Percentiles rank a stretch among this genome's conserved stretches.
Evolutionary conservation across 2,888 invertebrate genomes (phyloP).

Genomic region (Pelosia muscerda): DNA sequence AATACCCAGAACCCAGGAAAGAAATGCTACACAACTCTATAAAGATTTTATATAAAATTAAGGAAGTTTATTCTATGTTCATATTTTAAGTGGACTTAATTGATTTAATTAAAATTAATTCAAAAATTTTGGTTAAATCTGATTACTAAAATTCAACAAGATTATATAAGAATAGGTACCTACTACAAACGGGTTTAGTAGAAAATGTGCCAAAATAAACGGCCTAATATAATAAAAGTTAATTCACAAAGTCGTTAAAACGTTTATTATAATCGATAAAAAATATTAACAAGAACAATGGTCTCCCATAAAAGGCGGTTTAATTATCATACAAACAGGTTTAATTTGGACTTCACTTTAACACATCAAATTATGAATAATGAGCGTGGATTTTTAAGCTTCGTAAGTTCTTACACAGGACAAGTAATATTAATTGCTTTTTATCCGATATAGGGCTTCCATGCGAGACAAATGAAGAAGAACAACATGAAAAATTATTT

Average conservation of each 20-base stretch:
- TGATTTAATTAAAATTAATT: background rate
- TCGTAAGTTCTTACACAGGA: slow-evolving; percentile 59
- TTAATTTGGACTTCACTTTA: slow-evolving; percentile 68
- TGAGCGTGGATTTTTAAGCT: slow-evolving; percentile 78
- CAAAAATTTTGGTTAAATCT: too few species aligned
- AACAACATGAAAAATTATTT: slow-evolving; percentile 2
- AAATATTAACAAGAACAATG: slow-evolving; percentile 64
- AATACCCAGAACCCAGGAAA: background rate
- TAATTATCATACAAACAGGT: slow-evolving; percentile 78
- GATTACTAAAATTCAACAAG: background rate
- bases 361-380: slow-evolving; percentile 81
- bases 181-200: background rate
- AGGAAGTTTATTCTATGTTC: background rate
- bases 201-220: slow-evolving; percentile 25
- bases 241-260: slow-evolving; percentile 35
- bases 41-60: background rate
- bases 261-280: slow-evolving; percentile 44
- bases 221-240: slow-evolving; percentile 26
- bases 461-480: slow-evolving; percentile 44
- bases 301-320: slow-evolving; percentile 66
- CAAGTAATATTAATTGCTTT: slow-evolving; percentile 28
- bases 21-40: background rate
- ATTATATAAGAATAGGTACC: background rate
- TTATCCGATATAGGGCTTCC: slow-evolving; percentile 56
- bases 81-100: background rate